Base-by-base conservation (phyloP, 2,888 invertebrate species). In the Cactoblastis cactorum region DNA sequence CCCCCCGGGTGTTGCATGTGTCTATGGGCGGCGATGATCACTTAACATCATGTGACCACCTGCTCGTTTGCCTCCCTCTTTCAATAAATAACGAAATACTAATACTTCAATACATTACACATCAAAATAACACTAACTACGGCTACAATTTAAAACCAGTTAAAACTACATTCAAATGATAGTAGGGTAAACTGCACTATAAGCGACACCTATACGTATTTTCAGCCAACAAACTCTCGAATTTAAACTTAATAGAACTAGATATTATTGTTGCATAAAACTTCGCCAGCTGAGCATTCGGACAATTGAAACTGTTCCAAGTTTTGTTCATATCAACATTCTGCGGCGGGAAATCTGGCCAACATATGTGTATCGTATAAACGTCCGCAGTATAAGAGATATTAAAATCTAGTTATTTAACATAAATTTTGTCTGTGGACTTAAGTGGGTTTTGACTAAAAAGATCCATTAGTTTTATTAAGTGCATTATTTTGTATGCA, bases 221-320 rank as follows among this genome's bases (percentile, higher is more conserved):
- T 28, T 5, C 11, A n/a, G n/a, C 22, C 43, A 43, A 43, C 32
- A 22, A 41, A 41, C 39, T 43, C 14, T 11, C 41, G 12, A 43
- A 11, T 43, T 43, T 28, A 41, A 41, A 41, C 28, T 28, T 43
- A 43, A 43, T 43, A 43, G 8, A 28, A 43, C 43, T 43, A 43
- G 43, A 43, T 17, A 43, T 43, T n/a, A 43, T 17, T 9, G 43
- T 17, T 43, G 43, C 43, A 43, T 43, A 46, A 35, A 34, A 46
- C 18, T 34, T 12, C 37, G 6, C 19, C 49, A 49, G 41, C 32
- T 49, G 49, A 41, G 33, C 46, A 38, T 38, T 32, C 28, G 18
- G 28, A 50, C 50, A 47, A 45, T 50, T 50, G 53, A 53, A 50
- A 48, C 18, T 3, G 53, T 38, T 50, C 48, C 50, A 53, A 53